Base-by-base conservation (phyloP, 2,888 invertebrate genomes). In the Microdon myrmicae region DNA sequence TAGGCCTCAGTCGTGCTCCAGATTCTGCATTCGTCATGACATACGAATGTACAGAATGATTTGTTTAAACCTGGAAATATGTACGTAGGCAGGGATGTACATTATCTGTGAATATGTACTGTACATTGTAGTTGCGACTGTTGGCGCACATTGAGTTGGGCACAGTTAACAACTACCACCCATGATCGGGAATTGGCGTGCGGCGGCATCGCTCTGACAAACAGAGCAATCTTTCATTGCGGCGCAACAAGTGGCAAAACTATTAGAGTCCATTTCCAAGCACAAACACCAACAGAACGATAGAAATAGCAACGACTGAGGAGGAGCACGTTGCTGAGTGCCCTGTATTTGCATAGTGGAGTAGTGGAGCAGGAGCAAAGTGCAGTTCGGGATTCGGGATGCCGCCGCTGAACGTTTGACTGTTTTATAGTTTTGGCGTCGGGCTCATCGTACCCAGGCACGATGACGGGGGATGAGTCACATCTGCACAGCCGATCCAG, bases 251-350 rank as follows among this genome's bases (percentile, higher is more conserved):
- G 67, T 67, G 67, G 67, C 51, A 56, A 61, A 60, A 60, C 67
- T 60, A 61, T 73, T 72, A 72, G 72, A 74, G 72, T 72, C 72
- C 74, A 73, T 75, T 72, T 70, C 67, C 66, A 54, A 34, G 59
- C 68, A 53, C 38, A 19, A 14, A 20, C 13, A 9, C 39, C 44
- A 45, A 47, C 60, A 68, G 43, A 61, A 34, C 61, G 48, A 58
- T 25, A 13, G 28, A 45, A 44, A 44, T 25, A 32, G 59, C 67
- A 45, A 17, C 26, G 7, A 43, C 12, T 9, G 39, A 32, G 25
- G 14, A 25, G 17, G n/a, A 14, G 26, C 34, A 47, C 39, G 31
- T 19, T 38, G 44, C 26, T 31, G 26, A 25, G 54, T 22, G 8
- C 38, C 26, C 34, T 26, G 47, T 55, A 55, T 55, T 55, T 55